Evolutionary conservation across 2,113 vertebrate genomes (phyloP).

Genomic region (Aleadryas rufinucha): DNA sequence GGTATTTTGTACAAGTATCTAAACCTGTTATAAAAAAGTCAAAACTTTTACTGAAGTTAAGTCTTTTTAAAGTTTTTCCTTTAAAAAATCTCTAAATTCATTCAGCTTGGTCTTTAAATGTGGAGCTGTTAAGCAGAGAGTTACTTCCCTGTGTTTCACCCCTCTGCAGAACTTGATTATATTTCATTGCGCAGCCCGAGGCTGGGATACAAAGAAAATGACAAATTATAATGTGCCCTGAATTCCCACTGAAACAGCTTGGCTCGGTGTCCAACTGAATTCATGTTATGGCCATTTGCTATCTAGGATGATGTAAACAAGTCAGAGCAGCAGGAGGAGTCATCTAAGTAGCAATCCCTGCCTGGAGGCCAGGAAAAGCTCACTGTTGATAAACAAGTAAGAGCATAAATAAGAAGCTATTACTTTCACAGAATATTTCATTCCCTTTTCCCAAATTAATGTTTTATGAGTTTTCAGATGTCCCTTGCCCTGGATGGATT

Average conservation of each 20-base stretch:
- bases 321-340: constrained; percentile 27
- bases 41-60: background rate
- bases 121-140: background rate
- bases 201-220: constrained; percentile 31
- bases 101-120: background rate
- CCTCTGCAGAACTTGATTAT: background rate
- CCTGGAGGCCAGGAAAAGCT: constrained; percentile 38
- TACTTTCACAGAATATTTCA: constrained; percentile 5
- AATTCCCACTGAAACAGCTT: constrained; percentile 39
- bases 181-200: background rate
- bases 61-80: background rate
- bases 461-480: constrained; percentile 35
- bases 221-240: constrained; percentile 39
- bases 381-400: background rate
- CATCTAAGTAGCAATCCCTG: constrained; percentile 39
- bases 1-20: background rate
- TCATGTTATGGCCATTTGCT: constrained; percentile 11
- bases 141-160: background rate
- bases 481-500: background rate
- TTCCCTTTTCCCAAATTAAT: constrained; percentile 17
- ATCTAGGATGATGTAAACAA: constrained; percentile 49
- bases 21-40: background rate
- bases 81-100: background rate
- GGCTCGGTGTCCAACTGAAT: constrained; percentile 24
- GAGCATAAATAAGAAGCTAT: constrained; percentile 29